Base-by-base conservation (phyloP, 1,140 invertebrate species). In the Hermetia illucens region DNA sequence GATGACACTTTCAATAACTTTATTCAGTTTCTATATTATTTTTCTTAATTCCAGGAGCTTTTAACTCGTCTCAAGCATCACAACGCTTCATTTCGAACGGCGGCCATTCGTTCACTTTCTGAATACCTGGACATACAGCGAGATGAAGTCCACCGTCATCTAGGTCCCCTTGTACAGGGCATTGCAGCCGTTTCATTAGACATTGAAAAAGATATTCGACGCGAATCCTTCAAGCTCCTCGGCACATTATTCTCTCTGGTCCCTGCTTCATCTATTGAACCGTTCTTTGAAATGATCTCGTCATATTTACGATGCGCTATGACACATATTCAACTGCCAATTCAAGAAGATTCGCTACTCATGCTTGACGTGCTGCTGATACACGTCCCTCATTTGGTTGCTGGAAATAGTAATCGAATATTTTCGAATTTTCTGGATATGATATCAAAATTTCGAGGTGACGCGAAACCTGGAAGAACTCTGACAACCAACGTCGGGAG, bases 221-320 rank as follows among this genome's bases (percentile, higher is more conserved):
- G 68, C 42, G 72, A 76, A 43, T 68, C 75, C 0, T 63, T 79
- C 2, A 81, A 78, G 63, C 66, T 79, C 1, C 56, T 89, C 4
- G 68, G 72, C 47, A 49, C 66, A 8, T 63, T 87, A 32, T 59
- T 86, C 9, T 61, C 69, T 12, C 61, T 70, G 49, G 64, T 74
- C 39, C 47, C 53, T 25, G 21, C 47, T 1, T 55, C 64, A 20
- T 66, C 66, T 19, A 50, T 71, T 16, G 56, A 62, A 16, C 81
- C 83, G 12, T 84, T 85, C 51, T 79, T 78, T 50, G 70, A 78
- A 43, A 68, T 82, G 8, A 58, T 90, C 29, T 72, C 74, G 25
- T 79, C 80, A 9, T 85, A 88, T 51, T 55, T 90, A 21, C 71
- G 75, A 21, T 90, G 85, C 65, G 78, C 82, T 1, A 88, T 90